Base-by-base conservation (phyloP, 1,140 invertebrate genomes). In the Copidosoma floridanum region DNA sequence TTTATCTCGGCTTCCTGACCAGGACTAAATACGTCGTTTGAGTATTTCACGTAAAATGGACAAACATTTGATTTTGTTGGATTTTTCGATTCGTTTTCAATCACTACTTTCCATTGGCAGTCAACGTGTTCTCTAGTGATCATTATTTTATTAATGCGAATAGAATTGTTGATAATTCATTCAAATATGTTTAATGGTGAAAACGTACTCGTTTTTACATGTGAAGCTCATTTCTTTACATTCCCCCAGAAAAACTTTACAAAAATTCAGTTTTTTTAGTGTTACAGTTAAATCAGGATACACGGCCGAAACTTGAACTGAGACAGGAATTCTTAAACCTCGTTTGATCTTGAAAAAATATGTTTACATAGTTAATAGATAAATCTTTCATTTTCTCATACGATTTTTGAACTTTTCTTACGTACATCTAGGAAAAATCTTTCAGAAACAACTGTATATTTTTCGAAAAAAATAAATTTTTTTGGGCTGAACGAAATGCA, bases 131-230 rank as follows among this genome's bases (percentile, higher is more conserved):
- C 74, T n/a, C 81, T 82, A 63, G 32, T 53, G 40, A 41, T 27
- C 40, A 57, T 41, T 4, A 37, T 16, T 32, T 48, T 40, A 53
- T 23, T 46, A 57, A 55, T 52, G 46, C 46, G 21, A 40, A 32
- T 51, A 51, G 48, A 12, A 43, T 21, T 20, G n/a, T 16, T 61
- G 12, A 16, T 50, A 18, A 29, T 50, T 32, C 26, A 18, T 55
- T 50, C 16, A 59, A 27, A 50, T 35, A 61, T 26, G 12, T 43
- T 55, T 51, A 11, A 52, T 24, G 24, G 35, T 47, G 32, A 48
- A 38, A 48, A 53, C 37, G 11, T 43, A 82, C 81, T 71, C 66
- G 60, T 83, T 83, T 58, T 69, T 68, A 1, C 82, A 48, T n/a
- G 69, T 14, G 5, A 82, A 38, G 21, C 57, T 55, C 53, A 73